A percentile compares a stretch with the other conserved stretches of the same genome.
phyloP scores from a whole-genome alignment of 2,113 vertebrate species.

The Pelecanus crispus region DNA sequence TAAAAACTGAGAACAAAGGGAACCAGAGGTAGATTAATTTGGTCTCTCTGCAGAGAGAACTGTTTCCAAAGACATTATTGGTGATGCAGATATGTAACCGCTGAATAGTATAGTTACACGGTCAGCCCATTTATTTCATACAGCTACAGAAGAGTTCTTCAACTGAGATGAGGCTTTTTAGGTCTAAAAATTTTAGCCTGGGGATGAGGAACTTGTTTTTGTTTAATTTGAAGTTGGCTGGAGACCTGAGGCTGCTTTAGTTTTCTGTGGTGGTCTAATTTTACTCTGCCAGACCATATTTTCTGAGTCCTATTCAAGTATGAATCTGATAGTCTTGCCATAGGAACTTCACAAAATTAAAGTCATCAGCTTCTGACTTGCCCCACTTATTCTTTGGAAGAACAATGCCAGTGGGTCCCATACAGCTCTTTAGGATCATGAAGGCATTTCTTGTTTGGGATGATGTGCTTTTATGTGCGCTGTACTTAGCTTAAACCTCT shows the following conservation, averaged over 20 bases:
- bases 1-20: not conserved
- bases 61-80: not conserved
- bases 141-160: not conserved
- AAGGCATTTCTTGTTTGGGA: not conserved
- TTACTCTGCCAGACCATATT: not conserved
- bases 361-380: not conserved
- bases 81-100: not conserved
- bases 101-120: not conserved
- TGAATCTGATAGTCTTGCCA: not conserved
- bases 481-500: not conserved
- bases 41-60: not conserved
- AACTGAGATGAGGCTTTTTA: not conserved
- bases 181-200: not conserved
- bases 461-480: not conserved
- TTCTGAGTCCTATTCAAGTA: not conserved
- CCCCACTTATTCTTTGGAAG: not conserved
- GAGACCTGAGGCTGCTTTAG: not conserved
- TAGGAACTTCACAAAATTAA: not conserved
- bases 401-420: not conserved
- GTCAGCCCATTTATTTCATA: not conserved
- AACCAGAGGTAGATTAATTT: not conserved
- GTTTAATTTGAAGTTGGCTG: not conserved
- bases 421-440: not conserved
- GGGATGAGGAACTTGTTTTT: not conserved
- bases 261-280: not conserved